Evolutionary conservation across 2,113 vertebrate genomes (phyloP).

Genomic region (Leucosticte australis): DNA sequence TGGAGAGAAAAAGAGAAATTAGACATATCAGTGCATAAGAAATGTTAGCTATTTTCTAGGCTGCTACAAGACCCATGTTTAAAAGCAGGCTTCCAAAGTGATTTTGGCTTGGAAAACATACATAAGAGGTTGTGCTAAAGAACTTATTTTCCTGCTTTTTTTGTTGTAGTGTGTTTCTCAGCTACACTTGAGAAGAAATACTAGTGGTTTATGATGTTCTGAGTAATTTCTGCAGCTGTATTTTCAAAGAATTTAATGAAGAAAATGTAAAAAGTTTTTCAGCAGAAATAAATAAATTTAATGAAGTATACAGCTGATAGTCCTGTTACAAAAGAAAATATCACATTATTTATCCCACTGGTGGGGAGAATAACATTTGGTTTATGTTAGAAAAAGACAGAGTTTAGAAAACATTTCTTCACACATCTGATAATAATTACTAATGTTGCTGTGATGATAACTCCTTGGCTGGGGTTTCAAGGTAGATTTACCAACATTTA

Average conservation of each 20-base stretch:
- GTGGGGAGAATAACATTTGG: background rate
- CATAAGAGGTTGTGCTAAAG: background rate
- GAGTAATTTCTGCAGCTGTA: background rate
- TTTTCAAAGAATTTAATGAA: background rate
- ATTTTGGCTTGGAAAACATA: background rate
- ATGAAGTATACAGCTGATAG: background rate
- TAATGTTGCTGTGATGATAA: background rate
- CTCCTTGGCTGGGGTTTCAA: background rate
- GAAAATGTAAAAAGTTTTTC: accelerated
- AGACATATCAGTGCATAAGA: background rate
- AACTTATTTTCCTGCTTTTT: background rate
- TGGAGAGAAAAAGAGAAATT: background rate
- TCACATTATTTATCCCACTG: background rate
- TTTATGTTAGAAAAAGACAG: background rate
- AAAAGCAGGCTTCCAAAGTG: background rate
- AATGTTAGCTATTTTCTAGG: background rate
- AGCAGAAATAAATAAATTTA: background rate
- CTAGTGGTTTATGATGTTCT: accelerated
- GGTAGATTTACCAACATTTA: background rate
- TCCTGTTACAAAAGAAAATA: background rate
- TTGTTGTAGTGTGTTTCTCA: background rate
- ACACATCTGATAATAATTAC: background rate
- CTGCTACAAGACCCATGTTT: background rate
- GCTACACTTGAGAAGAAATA: background rate
- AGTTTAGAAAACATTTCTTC: background rate